These are phyloP conservation scores for Harpagoxenus sublaevis DNA, from an alignment of 2,888 invertebrate genomes.

Conservation along the genomic window DNA sequence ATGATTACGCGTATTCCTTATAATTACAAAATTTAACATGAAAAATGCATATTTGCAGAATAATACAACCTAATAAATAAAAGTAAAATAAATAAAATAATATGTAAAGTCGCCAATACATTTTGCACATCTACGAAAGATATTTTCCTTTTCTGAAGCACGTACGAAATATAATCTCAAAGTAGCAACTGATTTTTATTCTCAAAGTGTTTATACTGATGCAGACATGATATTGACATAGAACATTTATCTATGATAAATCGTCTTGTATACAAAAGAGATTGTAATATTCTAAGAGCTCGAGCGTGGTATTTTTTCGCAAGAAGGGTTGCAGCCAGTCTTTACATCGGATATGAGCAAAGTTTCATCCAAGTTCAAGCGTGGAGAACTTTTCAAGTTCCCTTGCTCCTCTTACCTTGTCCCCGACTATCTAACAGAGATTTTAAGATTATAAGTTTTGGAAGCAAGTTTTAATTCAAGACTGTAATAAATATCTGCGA, in stretches of 20 bases:
- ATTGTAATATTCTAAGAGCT: constrained; percentile 34
- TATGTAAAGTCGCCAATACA: constrained; percentile 20
- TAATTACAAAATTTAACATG: background rate
- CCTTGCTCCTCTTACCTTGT: constrained; percentile 3
- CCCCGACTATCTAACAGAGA: constrained; percentile 55
- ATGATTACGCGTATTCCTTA: constrained; percentile 1
- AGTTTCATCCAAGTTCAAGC: constrained; percentile 53
- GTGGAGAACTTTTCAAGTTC: constrained; percentile 67
- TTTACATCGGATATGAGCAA: constrained; percentile 68
- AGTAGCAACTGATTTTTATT: constrained; percentile 7
- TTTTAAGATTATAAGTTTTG: constrained; percentile 70
- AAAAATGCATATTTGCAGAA: background rate
- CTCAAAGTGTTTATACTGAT: background rate
- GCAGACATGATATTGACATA: constrained; percentile 5
- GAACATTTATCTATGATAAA: constrained; percentile 18
- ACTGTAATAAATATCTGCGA: constrained; percentile 66
- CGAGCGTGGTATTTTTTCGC: constrained; percentile 48
- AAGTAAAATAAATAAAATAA: background rate
- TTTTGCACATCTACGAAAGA: background rate
- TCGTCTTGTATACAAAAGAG: constrained; percentile 26
- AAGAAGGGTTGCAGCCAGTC: constrained; percentile 46
- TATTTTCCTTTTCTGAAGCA: background rate
- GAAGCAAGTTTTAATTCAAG: constrained; percentile 61
- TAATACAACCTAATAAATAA: background rate
- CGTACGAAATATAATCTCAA: background rate